Percentiles rank a stretch among this genome's conserved stretches.
These are phyloP conservation scores for Cisticola juncidis DNA, from an alignment of 2,113 vertebrate genomes.

Conservation along the genomic window DNA sequence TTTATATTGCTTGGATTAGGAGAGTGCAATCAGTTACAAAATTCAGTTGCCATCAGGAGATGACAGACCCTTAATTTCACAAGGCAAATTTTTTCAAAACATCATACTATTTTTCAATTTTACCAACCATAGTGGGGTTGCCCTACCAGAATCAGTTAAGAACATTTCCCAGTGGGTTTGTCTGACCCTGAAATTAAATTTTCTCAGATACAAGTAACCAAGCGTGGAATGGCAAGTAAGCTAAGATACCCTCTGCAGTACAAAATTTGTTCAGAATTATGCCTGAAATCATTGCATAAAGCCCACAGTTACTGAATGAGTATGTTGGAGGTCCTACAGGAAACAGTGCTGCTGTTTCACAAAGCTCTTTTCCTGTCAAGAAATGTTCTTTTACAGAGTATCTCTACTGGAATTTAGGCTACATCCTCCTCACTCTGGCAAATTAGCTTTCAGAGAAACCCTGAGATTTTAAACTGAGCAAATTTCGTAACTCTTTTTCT, in stretches of 20 bases:
- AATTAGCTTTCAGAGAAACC: not conserved
- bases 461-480: not conserved
- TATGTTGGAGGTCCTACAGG: not conserved
- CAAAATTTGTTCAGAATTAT: not conserved
- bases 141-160: not conserved
- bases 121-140: not conserved
- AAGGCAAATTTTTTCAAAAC: not conserved
- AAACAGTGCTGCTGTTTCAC: accelerated
- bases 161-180: not conserved
- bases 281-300: not conserved
- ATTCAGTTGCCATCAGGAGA: not conserved
- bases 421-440: not conserved
- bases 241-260: not conserved
- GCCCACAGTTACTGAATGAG: not conserved
- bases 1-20: not conserved
- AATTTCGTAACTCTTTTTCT: not conserved
- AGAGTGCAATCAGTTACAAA: not conserved
- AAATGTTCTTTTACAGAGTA: not conserved
- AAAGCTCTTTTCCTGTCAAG: not conserved
- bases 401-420: not conserved
- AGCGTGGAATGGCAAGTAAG: not conserved
- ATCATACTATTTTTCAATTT: accelerated
- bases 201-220: not conserved
- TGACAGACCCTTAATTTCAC: not conserved
- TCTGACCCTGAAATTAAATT: not conserved